Evolutionary conservation across 53 echinoderm and acorn worm genomes (phyloP), one percentile per base, ranked within the genome.

Genomic region (Holothuria leucospilota): DNA sequence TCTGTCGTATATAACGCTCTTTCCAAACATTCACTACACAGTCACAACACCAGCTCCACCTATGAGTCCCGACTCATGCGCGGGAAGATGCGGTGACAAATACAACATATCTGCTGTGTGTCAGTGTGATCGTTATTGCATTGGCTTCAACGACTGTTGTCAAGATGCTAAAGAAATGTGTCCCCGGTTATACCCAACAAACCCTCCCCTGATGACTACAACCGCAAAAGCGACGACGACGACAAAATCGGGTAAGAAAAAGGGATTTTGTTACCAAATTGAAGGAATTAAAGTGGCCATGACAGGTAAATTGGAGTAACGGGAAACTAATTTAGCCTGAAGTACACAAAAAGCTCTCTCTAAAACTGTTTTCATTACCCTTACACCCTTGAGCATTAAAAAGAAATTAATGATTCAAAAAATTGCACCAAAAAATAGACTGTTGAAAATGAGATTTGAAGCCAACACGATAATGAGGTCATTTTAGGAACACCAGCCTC

Each of bases 91-190:
- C 41, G 89, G 81, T 20, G 71, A 70, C n/a, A 71, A 68, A 42
- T 78, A 29, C 51, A 72, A 69, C 81, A 78, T 30, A 24, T 30
- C 62, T 21, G 59, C 85, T 65, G 40, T 16, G 18, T 91, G 91
- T 75, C 91, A 91, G 66, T 91, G 91, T 49, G 89, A 91, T 40
- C 8, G 18, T 5, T 52, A 13, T 3, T 91, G 91, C 62, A 25
- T 21, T 8, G 62, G 51, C 11, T 91, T 67, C 20, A 77, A 84
- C 85, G 88, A 91, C 85, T 91, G 91, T 62, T 91, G 91, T 64
- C 63, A 73, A 27, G 85, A 91, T 85, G 90, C 62, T 24, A 68
- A 91, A 38, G 58, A 52, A 18, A 78, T 52, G 28, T 78, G 78
- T 29, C 16, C 78, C 20, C 26, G 58, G 51, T 58, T 78, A 6